Percentiles rank a stretch among this genome's conserved stretches.
Conservation (phyloP, 2,888 invertebrate genomes). For the Orchesella flavescens region DNA sequence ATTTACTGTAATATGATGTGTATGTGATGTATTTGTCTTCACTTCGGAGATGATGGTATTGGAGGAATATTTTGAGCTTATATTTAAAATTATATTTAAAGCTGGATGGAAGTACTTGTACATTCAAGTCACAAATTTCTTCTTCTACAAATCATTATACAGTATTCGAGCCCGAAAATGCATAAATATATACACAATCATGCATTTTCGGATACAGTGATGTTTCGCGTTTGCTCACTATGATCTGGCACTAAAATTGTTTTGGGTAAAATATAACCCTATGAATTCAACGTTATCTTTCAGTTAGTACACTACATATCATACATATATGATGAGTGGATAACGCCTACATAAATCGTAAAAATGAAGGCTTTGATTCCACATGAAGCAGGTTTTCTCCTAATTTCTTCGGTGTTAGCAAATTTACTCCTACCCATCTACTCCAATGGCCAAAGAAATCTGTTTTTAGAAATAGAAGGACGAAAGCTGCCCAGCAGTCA, state of each 20-base stretch:
- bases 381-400: slow-evolving; percentile 16
- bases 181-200: too few species aligned
- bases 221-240: not conserved
- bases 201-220: not conserved
- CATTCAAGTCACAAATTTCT: too few species aligned
- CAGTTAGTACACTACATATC: not conserved
- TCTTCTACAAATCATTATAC: too few species aligned
- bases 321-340: slow-evolving; percentile 11
- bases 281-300: not conserved
- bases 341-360: slow-evolving; percentile 45
- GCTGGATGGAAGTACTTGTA: too few species aligned
- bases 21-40: too few species aligned
- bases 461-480: slow-evolving; percentile 45
- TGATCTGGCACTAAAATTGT: slow-evolving; percentile 15
- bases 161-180: too few species aligned
- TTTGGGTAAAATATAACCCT: slow-evolving; percentile 6
- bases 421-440: slow-evolving; percentile 20
- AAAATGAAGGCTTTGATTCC: slow-evolving; percentile 39
- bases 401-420: slow-evolving; percentile 30
- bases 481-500: slow-evolving; percentile 7
- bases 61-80: too few species aligned
- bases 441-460: slow-evolving; percentile 30
- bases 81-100: too few species aligned
- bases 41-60: too few species aligned
- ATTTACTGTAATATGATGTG: too few species aligned